phyloP scores from a whole-genome alignment of 1,140 invertebrate genomes.

The Bursaphelenchus mucronatus region DNA sequence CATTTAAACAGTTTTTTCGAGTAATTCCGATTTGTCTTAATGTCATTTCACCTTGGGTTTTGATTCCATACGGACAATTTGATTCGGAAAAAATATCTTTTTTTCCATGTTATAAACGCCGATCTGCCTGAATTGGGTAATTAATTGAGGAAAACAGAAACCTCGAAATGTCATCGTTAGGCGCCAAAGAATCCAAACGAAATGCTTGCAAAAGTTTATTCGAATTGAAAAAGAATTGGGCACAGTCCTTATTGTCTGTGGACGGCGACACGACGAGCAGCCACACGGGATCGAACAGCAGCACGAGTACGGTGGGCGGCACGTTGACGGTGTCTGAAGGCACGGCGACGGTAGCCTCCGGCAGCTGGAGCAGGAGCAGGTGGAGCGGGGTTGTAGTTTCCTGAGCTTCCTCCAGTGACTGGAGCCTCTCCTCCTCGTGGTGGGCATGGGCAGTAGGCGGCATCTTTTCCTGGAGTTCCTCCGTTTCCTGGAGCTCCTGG shows the following conservation, averaged over 20 bases:
- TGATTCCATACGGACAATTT: background rate
- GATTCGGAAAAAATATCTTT: too few species aligned
- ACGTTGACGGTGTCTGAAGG: background rate
- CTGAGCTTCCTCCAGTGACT: background rate
- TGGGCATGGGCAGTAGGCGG: constrained; percentile 5
- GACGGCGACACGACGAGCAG: constrained; percentile 5
- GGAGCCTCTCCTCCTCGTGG: constrained; percentile 9
- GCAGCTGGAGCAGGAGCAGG: constrained; percentile 15
- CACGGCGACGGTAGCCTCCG: constrained; percentile 17
- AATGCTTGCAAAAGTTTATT: too few species aligned
- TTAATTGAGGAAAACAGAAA: too few species aligned
- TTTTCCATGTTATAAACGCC: too few species aligned
- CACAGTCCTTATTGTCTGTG: too few species aligned
- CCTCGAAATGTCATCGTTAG: background rate
- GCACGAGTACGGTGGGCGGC: background rate
- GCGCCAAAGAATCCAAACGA: too few species aligned
- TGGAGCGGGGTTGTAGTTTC: constrained; percentile 21
- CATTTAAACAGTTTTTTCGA: too few species aligned
- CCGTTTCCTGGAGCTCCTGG: constrained; percentile 36
- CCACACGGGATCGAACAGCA: constrained; percentile 18
- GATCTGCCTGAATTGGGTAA: too few species aligned
- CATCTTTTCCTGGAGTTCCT: constrained; percentile 21
- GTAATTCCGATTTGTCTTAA: too few species aligned
- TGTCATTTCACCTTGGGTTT: too few species aligned
- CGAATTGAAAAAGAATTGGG: too few species aligned